These are phyloP conservation scores for Microtus ochrogaster DNA, from an alignment of 2,113 vertebrate species.

Conservation along the genomic window DNA sequence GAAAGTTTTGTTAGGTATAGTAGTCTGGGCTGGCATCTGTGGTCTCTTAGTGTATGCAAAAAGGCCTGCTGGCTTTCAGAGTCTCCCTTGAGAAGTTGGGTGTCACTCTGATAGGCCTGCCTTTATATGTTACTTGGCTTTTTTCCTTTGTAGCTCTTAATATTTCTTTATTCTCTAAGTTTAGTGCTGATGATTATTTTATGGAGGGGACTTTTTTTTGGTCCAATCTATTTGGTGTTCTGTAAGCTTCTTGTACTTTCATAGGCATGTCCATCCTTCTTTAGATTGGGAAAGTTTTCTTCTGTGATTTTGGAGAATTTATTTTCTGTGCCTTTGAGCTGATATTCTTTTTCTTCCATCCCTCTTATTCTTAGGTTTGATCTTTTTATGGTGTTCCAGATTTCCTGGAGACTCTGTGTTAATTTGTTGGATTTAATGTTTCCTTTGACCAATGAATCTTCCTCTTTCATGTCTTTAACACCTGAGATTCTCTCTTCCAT, in stretches of 20 bases:
- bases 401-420: neutral
- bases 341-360: neutral
- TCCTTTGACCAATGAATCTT: neutral
- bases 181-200: neutral
- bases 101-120: no score
- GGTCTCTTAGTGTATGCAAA: no score
- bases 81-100: no score
- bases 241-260: neutral
- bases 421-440: neutral
- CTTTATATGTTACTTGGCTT: no score
- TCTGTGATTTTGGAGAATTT: neutral
- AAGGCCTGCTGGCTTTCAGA: no score
- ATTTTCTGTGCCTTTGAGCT: neutral
- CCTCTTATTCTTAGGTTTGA: neutral
- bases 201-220: neutral
- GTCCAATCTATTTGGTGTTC: neutral
- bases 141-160: no score
- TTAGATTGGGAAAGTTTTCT: neutral
- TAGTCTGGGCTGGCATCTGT: no score
- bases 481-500: neutral
- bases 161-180: neutral
- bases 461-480: neutral
- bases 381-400: neutral
- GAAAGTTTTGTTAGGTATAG: no score
- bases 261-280: neutral